Evolutionary conservation across 2,113 vertebrate species (phyloP).

Genomic region (Phalacrocorax brasilianus): DNA sequence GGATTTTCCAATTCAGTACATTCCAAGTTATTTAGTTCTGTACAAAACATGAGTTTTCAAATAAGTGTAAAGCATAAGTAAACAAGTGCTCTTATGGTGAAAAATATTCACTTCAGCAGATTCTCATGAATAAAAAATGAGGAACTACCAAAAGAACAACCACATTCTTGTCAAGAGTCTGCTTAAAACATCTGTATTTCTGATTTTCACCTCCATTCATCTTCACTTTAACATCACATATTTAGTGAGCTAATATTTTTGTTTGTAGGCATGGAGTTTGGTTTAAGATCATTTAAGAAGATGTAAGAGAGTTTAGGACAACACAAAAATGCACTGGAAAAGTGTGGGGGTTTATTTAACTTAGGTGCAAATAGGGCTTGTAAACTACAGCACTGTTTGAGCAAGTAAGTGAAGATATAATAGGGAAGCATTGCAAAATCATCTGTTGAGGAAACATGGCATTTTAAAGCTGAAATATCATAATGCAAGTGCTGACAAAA

Average conservation of each 20-base stretch:
- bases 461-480: background rate
- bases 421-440: background rate
- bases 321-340: background rate
- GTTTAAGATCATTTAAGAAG: background rate
- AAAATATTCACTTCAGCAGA: background rate
- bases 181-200: background rate
- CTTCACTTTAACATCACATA: background rate
- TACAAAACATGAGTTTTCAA: background rate
- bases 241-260: background rate
- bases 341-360: background rate
- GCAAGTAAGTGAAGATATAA: background rate
- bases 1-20: background rate
- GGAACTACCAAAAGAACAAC: background rate
- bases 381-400: background rate
- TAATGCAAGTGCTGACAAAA: background rate
- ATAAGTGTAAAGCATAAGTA: background rate
- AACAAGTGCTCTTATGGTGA: background rate
- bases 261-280: background rate
- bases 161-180: background rate
- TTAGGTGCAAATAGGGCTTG: background rate
- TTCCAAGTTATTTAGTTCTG: background rate
- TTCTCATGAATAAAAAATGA: background rate
- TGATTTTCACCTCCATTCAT: background rate
- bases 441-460: background rate
- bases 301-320: background rate